Percentiles rank a stretch among this genome's conserved stretches.
phyloP scores from a whole-genome alignment of 2,888 invertebrate species.

The Vandiemenella viatica region DNA sequence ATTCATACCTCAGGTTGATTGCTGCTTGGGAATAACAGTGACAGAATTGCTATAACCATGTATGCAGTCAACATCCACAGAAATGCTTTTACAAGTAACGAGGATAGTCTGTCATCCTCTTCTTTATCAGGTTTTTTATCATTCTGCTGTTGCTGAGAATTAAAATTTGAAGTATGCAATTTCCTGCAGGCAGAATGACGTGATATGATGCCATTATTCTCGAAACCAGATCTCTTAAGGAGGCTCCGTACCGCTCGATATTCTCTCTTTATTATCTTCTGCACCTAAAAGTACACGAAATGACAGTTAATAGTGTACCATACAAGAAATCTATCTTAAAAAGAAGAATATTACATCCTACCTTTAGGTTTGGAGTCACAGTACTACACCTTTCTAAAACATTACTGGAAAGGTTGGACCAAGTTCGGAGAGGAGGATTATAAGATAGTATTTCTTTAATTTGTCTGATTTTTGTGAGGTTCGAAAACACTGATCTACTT shows the following conservation, averaged over 20 bases:
- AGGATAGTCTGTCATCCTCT: constrained; percentile 50
- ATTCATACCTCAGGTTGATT: constrained; percentile 52
- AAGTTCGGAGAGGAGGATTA: too few relatives aligned
- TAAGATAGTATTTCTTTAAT: too few relatives aligned
- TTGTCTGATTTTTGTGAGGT: too few relatives aligned
- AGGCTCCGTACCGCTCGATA: neutral
- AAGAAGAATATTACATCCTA: neutral
- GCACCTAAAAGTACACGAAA: neutral
- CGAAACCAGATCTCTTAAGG: neutral
- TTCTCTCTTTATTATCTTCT: neutral
- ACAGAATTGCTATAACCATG: constrained; percentile 55
- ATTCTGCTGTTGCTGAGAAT: constrained; percentile 13
- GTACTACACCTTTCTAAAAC: too few relatives aligned
- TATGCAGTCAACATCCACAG: constrained; percentile 67
- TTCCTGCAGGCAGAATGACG: neutral
- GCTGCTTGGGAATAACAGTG: constrained; percentile 52
- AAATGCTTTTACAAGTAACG: constrained; percentile 57
- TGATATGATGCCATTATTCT: neutral
- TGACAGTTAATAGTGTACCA: neutral
- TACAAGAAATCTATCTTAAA: neutral
- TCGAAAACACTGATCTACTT: too few relatives aligned
- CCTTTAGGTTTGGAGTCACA: too few relatives aligned
- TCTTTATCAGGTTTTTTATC: constrained; percentile 20
- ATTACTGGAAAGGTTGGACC: too few relatives aligned
- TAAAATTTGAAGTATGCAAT: constrained; percentile 12